Conservation (phyloP, 2,113 vertebrate genomes). For the Vulpes ferrilata region DNA sequence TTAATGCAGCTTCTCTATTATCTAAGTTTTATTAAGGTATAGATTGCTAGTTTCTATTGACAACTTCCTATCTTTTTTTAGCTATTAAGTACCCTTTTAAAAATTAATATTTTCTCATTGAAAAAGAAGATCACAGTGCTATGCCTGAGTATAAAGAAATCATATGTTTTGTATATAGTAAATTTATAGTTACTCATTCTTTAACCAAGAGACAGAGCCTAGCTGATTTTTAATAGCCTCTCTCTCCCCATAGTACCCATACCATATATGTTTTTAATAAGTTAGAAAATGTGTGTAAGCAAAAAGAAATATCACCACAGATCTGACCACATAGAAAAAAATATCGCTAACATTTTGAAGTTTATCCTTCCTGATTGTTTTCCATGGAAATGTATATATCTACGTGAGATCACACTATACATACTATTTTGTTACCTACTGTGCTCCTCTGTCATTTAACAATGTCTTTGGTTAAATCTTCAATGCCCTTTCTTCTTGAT, state of each 20-base stretch:
- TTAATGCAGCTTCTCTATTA: not conserved
- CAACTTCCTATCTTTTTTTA: not conserved
- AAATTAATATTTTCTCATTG: not conserved
- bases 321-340: not conserved
- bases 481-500: not conserved
- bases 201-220: not conserved
- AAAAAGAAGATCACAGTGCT: not conserved
- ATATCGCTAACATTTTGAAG: not conserved
- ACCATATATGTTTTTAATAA: slow-evolving; percentile 10
- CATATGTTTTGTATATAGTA: not conserved
- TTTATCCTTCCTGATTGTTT: not conserved
- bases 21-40: not conserved
- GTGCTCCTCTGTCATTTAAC: not conserved
- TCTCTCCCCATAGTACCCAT: not conserved
- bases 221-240: not conserved
- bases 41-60: not conserved
- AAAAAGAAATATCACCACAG: not conserved
- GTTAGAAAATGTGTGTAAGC: not conserved
- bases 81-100: not conserved
- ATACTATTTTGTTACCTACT: not conserved
- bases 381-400: not conserved
- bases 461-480: not conserved
- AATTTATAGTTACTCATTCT: slow-evolving; percentile 1
- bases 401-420: not conserved
- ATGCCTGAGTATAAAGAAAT: not conserved